Conservation (phyloP, 2,888 invertebrate genomes). For the Sinopyrophorus schimmeli region DNA sequence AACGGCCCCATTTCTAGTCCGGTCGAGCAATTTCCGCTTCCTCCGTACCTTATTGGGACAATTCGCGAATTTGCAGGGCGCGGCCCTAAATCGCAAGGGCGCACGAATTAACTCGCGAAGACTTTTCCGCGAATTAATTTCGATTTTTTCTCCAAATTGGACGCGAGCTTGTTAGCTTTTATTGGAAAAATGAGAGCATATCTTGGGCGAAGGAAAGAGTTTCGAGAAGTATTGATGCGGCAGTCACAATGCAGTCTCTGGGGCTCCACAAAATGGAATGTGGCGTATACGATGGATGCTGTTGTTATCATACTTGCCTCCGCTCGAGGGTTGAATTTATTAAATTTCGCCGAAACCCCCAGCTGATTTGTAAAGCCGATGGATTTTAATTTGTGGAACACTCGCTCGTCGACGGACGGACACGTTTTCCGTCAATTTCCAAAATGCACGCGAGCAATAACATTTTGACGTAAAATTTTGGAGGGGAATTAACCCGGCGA, state of each 20-base stretch:
- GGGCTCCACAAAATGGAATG: constrained; percentile 21
- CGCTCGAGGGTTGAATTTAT: constrained; percentile 18
- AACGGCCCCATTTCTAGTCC: constrained; percentile 34
- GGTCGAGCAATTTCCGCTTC: constrained; percentile 34
- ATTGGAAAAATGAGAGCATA: background rate
- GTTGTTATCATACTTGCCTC: constrained; percentile 21
- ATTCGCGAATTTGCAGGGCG: constrained; percentile 21
- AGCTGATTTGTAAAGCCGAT: constrained; percentile 17
- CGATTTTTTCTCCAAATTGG: too few species aligned
- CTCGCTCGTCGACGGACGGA: constrained; percentile 16
- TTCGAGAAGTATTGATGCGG: constrained; percentile 15
- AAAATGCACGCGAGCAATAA: too few species aligned
- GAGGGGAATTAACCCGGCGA: too few species aligned
- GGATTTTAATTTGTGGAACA: constrained; percentile 16
- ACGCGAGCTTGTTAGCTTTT: too few species aligned
- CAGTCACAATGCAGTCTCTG: constrained; percentile 17
- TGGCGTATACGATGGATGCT: constrained; percentile 21
- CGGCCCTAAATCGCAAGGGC: too few species aligned
- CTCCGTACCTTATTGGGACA: constrained; percentile 30
- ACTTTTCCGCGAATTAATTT: constrained; percentile 7
- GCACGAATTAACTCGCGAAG: background rate
- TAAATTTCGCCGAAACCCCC: constrained; percentile 17
- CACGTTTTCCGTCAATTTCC: background rate
- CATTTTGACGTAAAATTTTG: too few species aligned
- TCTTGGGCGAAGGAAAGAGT: constrained; percentile 8